These are phyloP conservation scores for Chromoteleia sp. DNA, from an alignment of 2,888 invertebrate species.

Conservation along the genomic window DNA sequence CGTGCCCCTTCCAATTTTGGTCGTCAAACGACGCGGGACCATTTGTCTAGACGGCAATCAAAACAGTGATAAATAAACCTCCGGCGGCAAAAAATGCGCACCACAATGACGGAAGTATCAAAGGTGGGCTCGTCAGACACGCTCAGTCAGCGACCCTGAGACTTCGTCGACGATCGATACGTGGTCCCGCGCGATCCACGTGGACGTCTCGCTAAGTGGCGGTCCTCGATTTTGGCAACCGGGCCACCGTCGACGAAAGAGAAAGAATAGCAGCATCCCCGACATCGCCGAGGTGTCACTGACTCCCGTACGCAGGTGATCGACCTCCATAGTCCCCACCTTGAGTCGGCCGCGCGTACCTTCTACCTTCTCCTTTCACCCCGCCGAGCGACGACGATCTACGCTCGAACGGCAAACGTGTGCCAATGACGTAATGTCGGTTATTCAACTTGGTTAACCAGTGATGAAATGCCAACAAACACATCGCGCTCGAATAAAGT, in stretches of 20 bases:
- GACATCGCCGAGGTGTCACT: constrained; percentile 82
- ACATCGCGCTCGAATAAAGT: constrained; percentile 77
- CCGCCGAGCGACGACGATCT: constrained; percentile 56
- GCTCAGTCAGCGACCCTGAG: constrained; percentile 45
- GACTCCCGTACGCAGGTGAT: constrained; percentile 84
- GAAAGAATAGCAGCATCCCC: constrained; percentile 74
- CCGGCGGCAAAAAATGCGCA: constrained; percentile 1
- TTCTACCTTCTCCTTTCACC: constrained; percentile 71
- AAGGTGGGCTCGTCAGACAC: constrained; percentile 2
- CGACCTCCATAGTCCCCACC: constrained; percentile 83
- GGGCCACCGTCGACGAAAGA: constrained; percentile 70
- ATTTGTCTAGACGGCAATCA: constrained; percentile 39
- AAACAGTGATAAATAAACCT: constrained; percentile 23
- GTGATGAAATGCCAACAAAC: constrained; percentile 83
- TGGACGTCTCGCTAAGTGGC: constrained; percentile 51
- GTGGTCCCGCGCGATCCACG: constrained; percentile 55
- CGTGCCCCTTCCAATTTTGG: neutral
- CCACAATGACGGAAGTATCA: neutral
- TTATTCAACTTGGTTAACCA: constrained; percentile 84
- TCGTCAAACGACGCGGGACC: constrained; percentile 1
- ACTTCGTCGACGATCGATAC: constrained; percentile 28
- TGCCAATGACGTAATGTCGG: constrained; percentile 84
- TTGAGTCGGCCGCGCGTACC: constrained; percentile 66
- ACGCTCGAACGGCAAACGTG: constrained; percentile 74
- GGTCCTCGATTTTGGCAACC: constrained; percentile 68